A percentile compares a stretch with the other conserved stretches of the same genome.
Conservation (phyloP, 2,797 vertebrate species). For the Pseudocheirus occidentalis region DNA sequence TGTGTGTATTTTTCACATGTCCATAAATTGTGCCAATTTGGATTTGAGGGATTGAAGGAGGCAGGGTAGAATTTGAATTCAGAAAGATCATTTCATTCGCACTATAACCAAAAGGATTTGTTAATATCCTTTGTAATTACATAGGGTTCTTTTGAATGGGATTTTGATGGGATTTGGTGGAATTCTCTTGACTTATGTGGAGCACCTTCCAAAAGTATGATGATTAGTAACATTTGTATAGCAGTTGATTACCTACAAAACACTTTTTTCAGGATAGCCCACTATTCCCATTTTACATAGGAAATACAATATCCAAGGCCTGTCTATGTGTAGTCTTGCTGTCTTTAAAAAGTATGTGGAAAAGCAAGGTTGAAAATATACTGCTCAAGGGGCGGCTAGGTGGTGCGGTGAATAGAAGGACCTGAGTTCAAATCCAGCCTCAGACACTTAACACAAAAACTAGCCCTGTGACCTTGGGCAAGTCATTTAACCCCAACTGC, state of each 20-base stretch:
- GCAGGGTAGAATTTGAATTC: not conserved
- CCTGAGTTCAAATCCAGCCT: no score
- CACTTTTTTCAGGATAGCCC: not conserved
- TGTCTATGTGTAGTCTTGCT: not conserved
- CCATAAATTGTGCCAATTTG: not conserved
- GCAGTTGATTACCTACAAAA: not conserved
- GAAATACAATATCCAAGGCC: not conserved
- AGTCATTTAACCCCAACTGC: no score
- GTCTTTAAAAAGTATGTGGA: not conserved
- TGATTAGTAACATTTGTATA: not conserved
- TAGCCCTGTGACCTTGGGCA: no score
- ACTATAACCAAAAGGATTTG: not conserved
- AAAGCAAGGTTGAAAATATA: not conserved
- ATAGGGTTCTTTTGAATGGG: not conserved
- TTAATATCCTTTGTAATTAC: not conserved
- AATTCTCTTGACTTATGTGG: not conserved
- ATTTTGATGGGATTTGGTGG: no score
- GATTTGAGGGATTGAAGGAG: not conserved
- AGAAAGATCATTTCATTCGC: not conserved
- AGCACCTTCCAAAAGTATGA: not conserved
- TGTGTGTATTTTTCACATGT: not conserved
- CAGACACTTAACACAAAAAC: no score
- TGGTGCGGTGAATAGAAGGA: no score
- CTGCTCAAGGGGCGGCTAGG: no score
- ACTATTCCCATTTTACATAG: not conserved